Conservation (phyloP, 2,113 vertebrate species). For the Tetrax tetrax region DNA sequence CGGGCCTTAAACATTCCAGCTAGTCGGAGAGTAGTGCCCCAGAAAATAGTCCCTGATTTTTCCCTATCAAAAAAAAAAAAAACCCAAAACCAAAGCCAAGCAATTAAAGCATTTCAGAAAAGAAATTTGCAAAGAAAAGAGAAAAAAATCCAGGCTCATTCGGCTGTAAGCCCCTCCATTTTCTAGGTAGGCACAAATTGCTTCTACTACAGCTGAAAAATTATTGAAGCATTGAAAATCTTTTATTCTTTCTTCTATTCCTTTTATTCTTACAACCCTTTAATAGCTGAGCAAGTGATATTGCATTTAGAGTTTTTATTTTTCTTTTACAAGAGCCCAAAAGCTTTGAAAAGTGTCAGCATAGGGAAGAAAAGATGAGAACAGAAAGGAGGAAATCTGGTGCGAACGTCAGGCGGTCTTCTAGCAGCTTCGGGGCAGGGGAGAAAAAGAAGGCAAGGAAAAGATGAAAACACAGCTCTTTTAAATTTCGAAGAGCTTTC, state of each 20-base stretch:
- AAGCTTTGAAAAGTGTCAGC: background rate
- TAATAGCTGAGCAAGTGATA: background rate
- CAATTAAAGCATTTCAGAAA: background rate
- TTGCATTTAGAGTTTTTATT: background rate
- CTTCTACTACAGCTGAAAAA: background rate
- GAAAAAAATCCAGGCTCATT: background rate
- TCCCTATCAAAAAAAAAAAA: background rate
- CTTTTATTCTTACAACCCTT: background rate
- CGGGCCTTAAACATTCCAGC: accelerated
- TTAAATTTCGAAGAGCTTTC: background rate
- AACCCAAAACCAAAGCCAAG: too few relatives aligned
- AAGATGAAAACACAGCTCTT: background rate
- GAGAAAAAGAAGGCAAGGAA: background rate
- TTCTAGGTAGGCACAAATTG: background rate
- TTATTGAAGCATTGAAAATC: background rate
- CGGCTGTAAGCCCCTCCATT: background rate
- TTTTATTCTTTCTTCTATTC: background rate
- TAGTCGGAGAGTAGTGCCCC: background rate
- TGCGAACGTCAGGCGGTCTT: accelerated
- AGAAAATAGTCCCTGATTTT: background rate
- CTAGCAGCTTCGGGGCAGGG: background rate
- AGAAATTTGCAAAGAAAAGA: background rate
- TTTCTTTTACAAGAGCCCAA: background rate
- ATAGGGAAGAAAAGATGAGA: background rate
- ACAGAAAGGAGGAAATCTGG: background rate